A percentile compares a stretch with the other conserved stretches of the same genome.
Conservation (phyloP, 2,797 vertebrate species). For the Thunnus albacares region DNA sequence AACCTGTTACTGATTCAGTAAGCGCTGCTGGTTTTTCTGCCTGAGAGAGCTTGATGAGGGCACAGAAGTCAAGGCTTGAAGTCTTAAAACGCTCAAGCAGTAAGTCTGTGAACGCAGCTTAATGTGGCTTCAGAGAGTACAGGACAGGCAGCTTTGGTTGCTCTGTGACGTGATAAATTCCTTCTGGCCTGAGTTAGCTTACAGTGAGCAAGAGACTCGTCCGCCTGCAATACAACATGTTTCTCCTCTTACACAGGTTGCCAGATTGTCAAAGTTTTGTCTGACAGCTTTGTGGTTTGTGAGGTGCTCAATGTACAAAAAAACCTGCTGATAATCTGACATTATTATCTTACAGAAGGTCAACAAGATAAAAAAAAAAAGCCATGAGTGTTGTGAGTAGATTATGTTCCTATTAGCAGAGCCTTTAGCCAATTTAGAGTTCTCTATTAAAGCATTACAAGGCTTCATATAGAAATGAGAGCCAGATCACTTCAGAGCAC, state of each 20-base stretch:
- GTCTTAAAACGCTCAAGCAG: conserved; percentile 56
- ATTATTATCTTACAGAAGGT: background rate
- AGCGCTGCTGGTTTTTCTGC: conserved; percentile 2
- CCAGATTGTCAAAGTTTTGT: background rate
- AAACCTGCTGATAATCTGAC: background rate
- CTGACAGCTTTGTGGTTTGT: background rate
- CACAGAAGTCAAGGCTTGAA: conserved; percentile 22
- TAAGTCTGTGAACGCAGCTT: conserved; percentile 55
- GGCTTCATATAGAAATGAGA: background rate
- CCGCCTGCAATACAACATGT: conserved; percentile 45
- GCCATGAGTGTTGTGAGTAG: background rate
- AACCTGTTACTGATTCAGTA: conserved; percentile 13
- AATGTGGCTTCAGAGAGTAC: conserved; percentile 41
- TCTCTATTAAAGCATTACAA: conserved; percentile 9
- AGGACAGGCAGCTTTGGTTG: conserved; percentile 47
- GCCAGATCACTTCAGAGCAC: conserved; percentile 1
- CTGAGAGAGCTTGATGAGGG: conserved; percentile 20
- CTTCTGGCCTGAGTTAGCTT: conserved; percentile 46
- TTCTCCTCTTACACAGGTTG: background rate
- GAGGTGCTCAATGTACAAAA: background rate
- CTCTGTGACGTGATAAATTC: conserved; percentile 57
- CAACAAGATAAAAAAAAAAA: background rate
- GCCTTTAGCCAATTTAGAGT: conserved; percentile 10
- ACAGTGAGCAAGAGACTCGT: conserved; percentile 61
- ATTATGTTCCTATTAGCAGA: background rate